Evolutionary conservation across 2,888 invertebrate genomes (phyloP).

Genomic region (Unio delphinus): DNA sequence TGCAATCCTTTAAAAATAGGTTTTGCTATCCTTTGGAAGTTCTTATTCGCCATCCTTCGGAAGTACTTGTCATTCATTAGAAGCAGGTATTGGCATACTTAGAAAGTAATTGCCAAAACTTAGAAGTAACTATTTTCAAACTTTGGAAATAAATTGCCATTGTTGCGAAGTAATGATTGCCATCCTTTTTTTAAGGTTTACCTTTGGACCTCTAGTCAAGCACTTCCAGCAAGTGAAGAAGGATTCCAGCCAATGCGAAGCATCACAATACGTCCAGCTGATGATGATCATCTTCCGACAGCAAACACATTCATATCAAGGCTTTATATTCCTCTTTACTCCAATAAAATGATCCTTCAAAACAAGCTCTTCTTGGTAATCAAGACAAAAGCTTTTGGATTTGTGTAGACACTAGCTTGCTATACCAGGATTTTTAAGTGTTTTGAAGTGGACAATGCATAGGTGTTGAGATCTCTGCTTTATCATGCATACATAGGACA

Average conservation of each 20-base stretch:
- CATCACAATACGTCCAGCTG: conserved; percentile 96
- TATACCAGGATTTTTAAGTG: too few species aligned
- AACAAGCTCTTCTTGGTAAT: conserved; percentile 97
- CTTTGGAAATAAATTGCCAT: too few species aligned
- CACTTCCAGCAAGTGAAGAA: conserved; percentile 97
- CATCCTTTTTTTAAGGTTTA: conserved; percentile 82
- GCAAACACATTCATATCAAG: conserved; percentile 99
- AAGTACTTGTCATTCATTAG: too few species aligned
- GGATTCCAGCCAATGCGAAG: conserved; percentile 99
- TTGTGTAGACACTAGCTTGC: conserved; percentile 77
- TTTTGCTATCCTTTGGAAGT: too few species aligned
- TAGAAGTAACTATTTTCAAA: too few species aligned
- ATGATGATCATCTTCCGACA: conserved; percentile 97
- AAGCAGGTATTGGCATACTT: too few species aligned
- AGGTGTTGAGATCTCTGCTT: too few species aligned
- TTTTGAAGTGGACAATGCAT: too few species aligned
- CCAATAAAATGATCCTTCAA: conserved; percentile 83
- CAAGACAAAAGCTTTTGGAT: conserved; percentile 99
- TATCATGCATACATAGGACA: too few species aligned
- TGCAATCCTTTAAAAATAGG: too few species aligned
- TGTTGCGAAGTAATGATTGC: not conserved
- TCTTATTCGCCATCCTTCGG: too few species aligned
- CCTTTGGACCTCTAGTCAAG: conserved; percentile 99
- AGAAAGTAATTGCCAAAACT: too few species aligned
- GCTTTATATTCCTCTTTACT: conserved; percentile 98